Evolutionary conservation across 2,797 vertebrate species (phyloP).

Genomic region (Scolopax bukidnonensis): DNA sequence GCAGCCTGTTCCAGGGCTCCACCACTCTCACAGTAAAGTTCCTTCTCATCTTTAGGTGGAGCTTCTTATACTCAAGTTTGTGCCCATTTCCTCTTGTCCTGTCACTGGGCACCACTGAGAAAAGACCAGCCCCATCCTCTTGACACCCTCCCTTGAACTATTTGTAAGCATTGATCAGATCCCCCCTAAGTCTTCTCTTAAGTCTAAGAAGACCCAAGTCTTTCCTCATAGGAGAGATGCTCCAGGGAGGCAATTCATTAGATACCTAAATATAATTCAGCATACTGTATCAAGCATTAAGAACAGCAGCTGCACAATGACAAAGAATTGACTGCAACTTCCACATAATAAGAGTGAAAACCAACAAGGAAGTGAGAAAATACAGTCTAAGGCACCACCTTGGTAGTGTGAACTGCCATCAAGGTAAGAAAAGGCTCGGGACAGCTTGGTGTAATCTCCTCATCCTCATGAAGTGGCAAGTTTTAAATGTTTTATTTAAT

Average conservation of each 20-base stretch:
- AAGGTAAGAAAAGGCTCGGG: not conserved
- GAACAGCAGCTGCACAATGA: not conserved
- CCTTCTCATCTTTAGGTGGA: no score
- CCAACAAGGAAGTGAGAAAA: not conserved
- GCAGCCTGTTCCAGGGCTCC: no score
- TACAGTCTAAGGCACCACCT: not conserved
- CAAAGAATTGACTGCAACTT: constrained; percentile 3
- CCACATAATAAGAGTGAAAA: not conserved
- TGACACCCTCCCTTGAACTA: no score
- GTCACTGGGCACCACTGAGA: no score
- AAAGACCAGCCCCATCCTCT: no score
- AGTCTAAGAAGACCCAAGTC: no score
- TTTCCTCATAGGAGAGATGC: no score
- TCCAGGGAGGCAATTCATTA: not conserved
- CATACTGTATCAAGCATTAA: not conserved
- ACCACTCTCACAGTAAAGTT: no score
- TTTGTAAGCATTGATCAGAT: no score
- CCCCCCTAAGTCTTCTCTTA: no score
- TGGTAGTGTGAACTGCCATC: not conserved
- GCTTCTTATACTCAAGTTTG: no score
- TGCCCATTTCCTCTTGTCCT: no score
- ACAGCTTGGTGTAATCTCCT: not conserved
- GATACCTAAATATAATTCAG: not conserved
- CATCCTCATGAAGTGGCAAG: not conserved
- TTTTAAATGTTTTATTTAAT: not conserved